A percentile compares a stretch with the other conserved stretches of the same genome.
These are phyloP conservation scores for Varanus salvator DNA, from an alignment of 2,113 vertebrate species.

Conservation along the genomic window DNA sequence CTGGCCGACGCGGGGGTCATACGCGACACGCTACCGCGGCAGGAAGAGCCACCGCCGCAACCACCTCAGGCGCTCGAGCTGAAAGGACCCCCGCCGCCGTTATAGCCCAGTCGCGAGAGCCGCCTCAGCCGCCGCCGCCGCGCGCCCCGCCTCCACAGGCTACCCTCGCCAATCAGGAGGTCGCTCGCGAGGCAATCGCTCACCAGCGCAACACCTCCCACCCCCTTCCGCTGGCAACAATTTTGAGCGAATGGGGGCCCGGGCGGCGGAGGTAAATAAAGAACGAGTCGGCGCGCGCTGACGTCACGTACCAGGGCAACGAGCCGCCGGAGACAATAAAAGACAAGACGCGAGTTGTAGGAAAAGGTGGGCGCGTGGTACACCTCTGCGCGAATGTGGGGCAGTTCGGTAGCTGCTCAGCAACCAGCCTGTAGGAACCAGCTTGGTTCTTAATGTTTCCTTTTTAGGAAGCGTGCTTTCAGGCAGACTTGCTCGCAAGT, in stretches of 20 bases:
- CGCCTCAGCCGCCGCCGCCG: background rate
- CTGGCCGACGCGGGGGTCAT: background rate
- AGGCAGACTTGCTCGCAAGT: background rate
- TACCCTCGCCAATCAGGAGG: constrained; percentile 3
- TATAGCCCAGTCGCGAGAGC: background rate
- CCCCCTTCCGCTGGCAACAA: background rate
- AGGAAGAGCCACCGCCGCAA: background rate
- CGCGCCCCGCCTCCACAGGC: background rate
- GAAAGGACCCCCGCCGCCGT: background rate
- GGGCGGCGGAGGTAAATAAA: constrained; percentile 6
- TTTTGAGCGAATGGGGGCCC: background rate
- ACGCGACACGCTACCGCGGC: background rate
- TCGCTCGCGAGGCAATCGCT: background rate
- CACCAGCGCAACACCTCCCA: background rate
- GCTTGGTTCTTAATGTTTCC: background rate
- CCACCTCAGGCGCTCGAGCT: background rate
- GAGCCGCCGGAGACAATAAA: background rate
- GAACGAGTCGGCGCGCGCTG: background rate
- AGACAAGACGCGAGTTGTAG: background rate
- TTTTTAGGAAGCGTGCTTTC: background rate
- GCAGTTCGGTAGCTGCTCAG: too few species aligned
- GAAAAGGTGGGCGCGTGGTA: background rate
- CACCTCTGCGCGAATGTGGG: background rate
- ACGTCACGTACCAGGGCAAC: background rate
- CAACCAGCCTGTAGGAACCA: background rate